phyloP scores from a whole-genome alignment of 2,113 vertebrate genomes.

The Daphoenositta chrysoptera region DNA sequence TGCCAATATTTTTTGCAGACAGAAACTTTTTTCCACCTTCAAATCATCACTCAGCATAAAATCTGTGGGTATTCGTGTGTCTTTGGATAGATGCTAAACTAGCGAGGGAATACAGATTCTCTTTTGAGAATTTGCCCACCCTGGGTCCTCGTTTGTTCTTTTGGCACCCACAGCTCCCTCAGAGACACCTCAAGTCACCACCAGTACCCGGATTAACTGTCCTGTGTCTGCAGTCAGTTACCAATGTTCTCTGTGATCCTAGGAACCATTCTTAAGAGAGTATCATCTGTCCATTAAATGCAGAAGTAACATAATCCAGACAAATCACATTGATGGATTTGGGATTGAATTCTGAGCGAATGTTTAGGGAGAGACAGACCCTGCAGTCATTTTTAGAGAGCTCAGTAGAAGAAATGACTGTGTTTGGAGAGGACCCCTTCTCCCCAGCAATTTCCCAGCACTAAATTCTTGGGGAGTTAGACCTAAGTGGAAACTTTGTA shows the following conservation, averaged over 20 bases:
- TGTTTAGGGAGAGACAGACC: not conserved
- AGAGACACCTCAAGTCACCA: not conserved
- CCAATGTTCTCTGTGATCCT: not conserved
- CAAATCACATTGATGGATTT: not conserved
- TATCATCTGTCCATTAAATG: not conserved
- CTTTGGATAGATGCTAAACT: not conserved
- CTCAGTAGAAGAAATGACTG: not conserved
- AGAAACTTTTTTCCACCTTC: not conserved
- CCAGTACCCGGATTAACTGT: not conserved
- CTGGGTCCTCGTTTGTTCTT: not conserved
- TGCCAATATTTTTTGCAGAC: conserved; percentile 4
- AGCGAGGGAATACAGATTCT: not conserved
- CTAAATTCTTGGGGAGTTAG: not conserved
- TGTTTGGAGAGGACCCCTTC: not conserved
- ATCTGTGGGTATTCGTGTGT: not conserved
- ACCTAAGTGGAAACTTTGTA: not conserved
- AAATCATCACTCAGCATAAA: conserved; percentile 1
- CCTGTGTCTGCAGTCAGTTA: not conserved
- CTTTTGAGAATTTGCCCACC: not conserved
- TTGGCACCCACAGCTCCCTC: not conserved
- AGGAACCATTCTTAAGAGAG: not conserved
- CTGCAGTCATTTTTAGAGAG: not conserved
- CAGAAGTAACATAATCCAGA: not conserved
- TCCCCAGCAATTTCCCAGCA: not conserved
- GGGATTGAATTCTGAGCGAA: not conserved